Evolutionary conservation across 2,113 vertebrate genomes (phyloP).

Genomic region (Ranitomeya variabilis): DNA sequence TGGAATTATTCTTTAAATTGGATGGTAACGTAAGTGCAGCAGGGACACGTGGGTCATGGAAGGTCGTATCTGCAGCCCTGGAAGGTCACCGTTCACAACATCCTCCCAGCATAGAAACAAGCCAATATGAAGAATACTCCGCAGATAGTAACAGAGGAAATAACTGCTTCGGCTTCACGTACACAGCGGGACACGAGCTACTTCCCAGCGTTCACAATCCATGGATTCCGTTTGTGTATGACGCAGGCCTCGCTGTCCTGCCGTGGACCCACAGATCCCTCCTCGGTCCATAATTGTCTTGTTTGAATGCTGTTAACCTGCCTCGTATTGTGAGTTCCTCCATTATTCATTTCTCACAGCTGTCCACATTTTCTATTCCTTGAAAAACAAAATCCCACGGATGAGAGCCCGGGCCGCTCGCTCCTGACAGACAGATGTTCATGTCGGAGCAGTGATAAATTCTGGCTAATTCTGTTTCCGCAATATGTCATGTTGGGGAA

Average conservation of each 20-base stretch:
- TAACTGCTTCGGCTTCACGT: background rate
- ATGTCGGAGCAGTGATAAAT: constrained; percentile 35
- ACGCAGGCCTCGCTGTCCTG: background rate
- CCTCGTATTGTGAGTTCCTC: background rate
- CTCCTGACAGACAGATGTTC: constrained; percentile 51
- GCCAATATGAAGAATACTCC: background rate
- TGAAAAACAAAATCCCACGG: constrained; percentile 51
- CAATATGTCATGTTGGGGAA: constrained; percentile 45
- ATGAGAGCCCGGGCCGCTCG: constrained; percentile 10
- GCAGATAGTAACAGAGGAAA: background rate
- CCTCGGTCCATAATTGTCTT: constrained; percentile 1
- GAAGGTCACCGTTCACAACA: background rate
- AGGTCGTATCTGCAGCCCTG: too few species aligned
- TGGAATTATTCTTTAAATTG: background rate
- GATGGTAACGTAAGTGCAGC: background rate
- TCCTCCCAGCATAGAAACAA: background rate
- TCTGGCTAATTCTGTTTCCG: constrained; percentile 44
- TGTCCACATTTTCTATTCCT: constrained; percentile 50
- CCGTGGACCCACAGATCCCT: background rate
- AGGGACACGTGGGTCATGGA: background rate
- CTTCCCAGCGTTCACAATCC: background rate
- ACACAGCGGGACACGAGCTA: background rate
- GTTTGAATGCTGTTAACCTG: constrained; percentile 8
- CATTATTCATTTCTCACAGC: constrained; percentile 53
- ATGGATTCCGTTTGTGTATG: background rate